Conservation (phyloP, 2,888 invertebrate species). For the Drosophila gaucha region DNA sequence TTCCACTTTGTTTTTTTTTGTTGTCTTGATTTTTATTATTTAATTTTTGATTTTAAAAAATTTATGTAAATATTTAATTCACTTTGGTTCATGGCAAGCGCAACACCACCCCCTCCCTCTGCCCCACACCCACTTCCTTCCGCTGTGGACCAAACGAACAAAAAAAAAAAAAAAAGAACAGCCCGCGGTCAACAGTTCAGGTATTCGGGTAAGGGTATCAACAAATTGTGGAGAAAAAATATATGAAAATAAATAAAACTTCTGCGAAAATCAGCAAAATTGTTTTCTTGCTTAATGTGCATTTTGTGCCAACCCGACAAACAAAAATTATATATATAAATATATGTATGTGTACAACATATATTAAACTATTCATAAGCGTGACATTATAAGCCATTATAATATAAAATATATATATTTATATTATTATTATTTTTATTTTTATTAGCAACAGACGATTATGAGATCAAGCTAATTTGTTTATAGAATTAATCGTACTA, state of each 20-base stretch:
- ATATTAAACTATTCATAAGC: not conserved
- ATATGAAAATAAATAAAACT: conserved; percentile 25
- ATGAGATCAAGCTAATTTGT: too few species aligned
- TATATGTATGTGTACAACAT: too few species aligned
- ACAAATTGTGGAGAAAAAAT: conserved; percentile 3
- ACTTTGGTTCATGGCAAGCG: conserved; percentile 19
- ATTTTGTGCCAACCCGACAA: conserved; percentile 29
- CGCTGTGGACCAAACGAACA: conserved; percentile 3
- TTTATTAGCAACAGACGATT: too few species aligned
- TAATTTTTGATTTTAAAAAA: conserved; percentile 72
- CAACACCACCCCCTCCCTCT: not conserved
- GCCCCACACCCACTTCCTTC: conserved; percentile 21
- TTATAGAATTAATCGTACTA: too few species aligned
- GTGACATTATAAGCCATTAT: too few species aligned
- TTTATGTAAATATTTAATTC: conserved; percentile 71
- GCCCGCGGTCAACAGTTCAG: conserved; percentile 35
- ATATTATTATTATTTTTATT: too few species aligned
- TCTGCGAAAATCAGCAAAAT: conserved; percentile 46
- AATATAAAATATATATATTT: too few species aligned
- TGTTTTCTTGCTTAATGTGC: conserved; percentile 52
- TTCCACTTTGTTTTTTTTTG: not conserved
- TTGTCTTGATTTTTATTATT: conserved; percentile 56
- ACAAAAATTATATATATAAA: too few species aligned
- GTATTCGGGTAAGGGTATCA: not conserved
- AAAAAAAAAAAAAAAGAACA: conserved; percentile 3